Base-by-base conservation (phyloP, 2,797 vertebrate species). In the Galaxias olidus region DNA sequence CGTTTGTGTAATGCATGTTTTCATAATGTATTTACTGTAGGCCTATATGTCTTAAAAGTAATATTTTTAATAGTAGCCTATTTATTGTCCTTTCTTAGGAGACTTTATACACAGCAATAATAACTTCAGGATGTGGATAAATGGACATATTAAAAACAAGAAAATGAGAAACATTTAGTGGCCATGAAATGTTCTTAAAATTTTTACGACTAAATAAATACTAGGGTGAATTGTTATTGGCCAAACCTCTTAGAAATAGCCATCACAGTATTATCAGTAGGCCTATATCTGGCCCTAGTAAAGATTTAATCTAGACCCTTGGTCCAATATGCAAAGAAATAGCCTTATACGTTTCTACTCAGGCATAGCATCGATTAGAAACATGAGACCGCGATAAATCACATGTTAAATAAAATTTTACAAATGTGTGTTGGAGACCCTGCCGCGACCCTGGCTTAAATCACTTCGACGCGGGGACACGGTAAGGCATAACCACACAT, bases 341-440 rank as follows among this genome's bases (percentile, higher is more conserved):
- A 68, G 71, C 67, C 65, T 49, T 60, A 43, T 72, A 61, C 58
- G 55, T 75, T 69, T 65, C 71, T 77, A 63, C 77, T 44, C 80
- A 42, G 75, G 48, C n/a, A 69, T 61, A 40, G 59, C 65, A 87
- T 89, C 63, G 75, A 87, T 87, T 83, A 62, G 67, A 78, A 55
- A 73, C 69, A 64, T 74, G 68, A 75, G 66, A 66, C 30, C 6
- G 71, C 68, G 72, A 83, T 81, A 85, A 81, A 90, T 90, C 79
- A 85, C 74, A 47, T 63, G 71, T 81, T 89, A 89, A 92, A 90
- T 85, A 84, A 88, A 81, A 85, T 89, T 90, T 89, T 80, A 87
- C 79, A 82, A 84, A 87, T 80, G 77, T 86, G 71, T 68, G 82
- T 83, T 76, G 59, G 84, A 44, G 76, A 83, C 81, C 78, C 12